phyloP scores from a whole-genome alignment of 2,113 vertebrate species.

The Cryptotis parvus region DNA sequence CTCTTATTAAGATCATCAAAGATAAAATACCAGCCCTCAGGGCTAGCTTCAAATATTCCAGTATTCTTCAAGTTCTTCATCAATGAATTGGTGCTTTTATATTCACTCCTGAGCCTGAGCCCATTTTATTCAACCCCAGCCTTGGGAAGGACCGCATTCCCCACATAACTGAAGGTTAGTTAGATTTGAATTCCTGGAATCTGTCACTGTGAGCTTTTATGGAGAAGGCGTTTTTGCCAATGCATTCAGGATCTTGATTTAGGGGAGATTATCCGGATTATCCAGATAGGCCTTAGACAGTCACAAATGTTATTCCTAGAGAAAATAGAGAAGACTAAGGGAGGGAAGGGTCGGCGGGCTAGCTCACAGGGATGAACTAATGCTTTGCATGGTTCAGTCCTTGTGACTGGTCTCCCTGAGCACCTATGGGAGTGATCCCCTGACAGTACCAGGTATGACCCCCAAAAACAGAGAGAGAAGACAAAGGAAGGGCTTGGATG shows the following conservation, averaged over 20 bases:
- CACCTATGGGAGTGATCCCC: too few species aligned
- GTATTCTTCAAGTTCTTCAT: slow-evolving; percentile 13
- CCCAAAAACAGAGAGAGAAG: too few species aligned
- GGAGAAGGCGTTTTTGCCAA: background rate
- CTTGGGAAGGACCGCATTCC: background rate
- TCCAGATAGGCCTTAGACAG: background rate
- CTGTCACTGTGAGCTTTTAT: background rate
- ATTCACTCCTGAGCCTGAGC: background rate
- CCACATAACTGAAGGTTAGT: background rate
- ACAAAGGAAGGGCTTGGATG: too few species aligned
- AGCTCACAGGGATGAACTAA: too few species aligned
- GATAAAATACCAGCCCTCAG: background rate
- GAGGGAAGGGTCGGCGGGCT: background rate
- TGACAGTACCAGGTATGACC: too few species aligned
- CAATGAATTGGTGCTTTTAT: slow-evolving; percentile 42
- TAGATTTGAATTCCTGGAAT: background rate
- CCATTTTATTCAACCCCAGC: background rate
- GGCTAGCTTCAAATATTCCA: background rate
- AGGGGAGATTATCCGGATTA: background rate
- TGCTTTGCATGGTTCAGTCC: too few species aligned
- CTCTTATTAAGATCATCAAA: slow-evolving; percentile 21
- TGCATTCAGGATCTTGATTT: background rate
- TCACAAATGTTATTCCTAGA: background rate
- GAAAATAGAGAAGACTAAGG: background rate
- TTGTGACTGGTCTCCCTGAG: too few species aligned